Conservation (phyloP, 2,113 vertebrate species). For the Spea bombifrons region DNA sequence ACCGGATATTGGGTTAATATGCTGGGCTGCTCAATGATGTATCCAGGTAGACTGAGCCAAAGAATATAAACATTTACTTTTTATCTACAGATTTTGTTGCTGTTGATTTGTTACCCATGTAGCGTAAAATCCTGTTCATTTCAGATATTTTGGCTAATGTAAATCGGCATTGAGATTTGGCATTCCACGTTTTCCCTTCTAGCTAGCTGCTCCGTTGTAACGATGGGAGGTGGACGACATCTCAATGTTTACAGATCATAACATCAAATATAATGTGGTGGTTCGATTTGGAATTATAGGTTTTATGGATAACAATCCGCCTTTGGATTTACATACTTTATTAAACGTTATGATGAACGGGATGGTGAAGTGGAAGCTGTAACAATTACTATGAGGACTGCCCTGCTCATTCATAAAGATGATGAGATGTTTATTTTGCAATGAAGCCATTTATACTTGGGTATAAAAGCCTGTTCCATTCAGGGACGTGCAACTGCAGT, state of each 20-base stretch:
- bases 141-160: too few relatives aligned
- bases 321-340: conserved; percentile 32
- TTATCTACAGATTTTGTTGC: too few relatives aligned
- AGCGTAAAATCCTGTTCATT: too few relatives aligned
- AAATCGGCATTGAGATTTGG: conserved; percentile 2
- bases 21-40: too few relatives aligned
- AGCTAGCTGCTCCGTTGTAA: conserved; percentile 25
- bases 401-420: conserved; percentile 21
- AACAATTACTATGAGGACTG: not conserved
- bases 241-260: conserved; percentile 23
- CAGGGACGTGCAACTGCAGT: not conserved
- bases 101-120: too few relatives aligned
- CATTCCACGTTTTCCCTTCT: not conserved
- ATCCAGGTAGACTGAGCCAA: too few relatives aligned
- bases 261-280: conserved; percentile 25
- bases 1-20: too few relatives aligned
- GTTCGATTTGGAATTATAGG: conserved; percentile 10
- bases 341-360: conserved; percentile 35
- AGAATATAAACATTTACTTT: too few relatives aligned
- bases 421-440: conserved; percentile 31
- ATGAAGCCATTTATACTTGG: not conserved
- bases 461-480: not conserved
- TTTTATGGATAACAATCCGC: conserved; percentile 36
- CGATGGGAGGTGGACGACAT: conserved; percentile 27
- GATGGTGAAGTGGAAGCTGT: conserved; percentile 3